Percentiles rank a stretch among this genome's conserved stretches.
Evolutionary conservation across 2,888 invertebrate genomes (phyloP).

Genomic region (Zele albiditarsus): DNA sequence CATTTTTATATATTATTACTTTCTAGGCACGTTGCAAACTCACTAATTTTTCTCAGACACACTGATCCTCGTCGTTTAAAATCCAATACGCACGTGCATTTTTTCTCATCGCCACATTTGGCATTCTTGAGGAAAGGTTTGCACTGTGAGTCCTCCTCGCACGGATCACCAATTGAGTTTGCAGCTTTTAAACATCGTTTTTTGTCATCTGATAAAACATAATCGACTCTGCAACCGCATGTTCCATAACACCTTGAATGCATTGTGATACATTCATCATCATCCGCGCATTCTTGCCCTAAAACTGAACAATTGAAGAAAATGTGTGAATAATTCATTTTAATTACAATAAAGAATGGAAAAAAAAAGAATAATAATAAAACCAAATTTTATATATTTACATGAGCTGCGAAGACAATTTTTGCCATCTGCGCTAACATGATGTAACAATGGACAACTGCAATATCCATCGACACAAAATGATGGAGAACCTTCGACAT

Average conservation of each 20-base stretch:
- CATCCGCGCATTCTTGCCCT: conserved; percentile 61
- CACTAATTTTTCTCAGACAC: conserved; percentile 60
- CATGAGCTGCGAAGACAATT: conserved; percentile 64
- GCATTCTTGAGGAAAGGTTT: conserved; percentile 59
- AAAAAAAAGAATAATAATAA: conserved; percentile 2
- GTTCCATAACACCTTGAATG: conserved; percentile 64
- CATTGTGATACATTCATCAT: conserved; percentile 67
- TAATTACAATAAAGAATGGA: neutral
- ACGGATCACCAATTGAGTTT: conserved; percentile 62
- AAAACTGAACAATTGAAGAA: conserved; percentile 56
- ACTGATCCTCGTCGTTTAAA: conserved; percentile 60
- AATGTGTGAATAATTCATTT: conserved; percentile 16
- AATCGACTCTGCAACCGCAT: conserved; percentile 66
- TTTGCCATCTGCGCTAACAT: conserved; percentile 63
- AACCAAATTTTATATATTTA: conserved; percentile 51
- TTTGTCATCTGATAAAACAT: conserved; percentile 62
- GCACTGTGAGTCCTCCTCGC: conserved; percentile 66
- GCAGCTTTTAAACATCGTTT: conserved; percentile 66
- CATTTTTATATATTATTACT: neutral
- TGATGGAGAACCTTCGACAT: conserved; percentile 60
- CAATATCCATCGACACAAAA: conserved; percentile 68
- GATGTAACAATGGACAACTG: conserved; percentile 65
- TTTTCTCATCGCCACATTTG: conserved; percentile 55
- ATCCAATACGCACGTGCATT: conserved; percentile 58
- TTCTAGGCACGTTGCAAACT: conserved; percentile 42